These are phyloP conservation scores for Apodemia hepburni DNA, from an alignment of 2,888 invertebrate genomes.

Conservation along the genomic window DNA sequence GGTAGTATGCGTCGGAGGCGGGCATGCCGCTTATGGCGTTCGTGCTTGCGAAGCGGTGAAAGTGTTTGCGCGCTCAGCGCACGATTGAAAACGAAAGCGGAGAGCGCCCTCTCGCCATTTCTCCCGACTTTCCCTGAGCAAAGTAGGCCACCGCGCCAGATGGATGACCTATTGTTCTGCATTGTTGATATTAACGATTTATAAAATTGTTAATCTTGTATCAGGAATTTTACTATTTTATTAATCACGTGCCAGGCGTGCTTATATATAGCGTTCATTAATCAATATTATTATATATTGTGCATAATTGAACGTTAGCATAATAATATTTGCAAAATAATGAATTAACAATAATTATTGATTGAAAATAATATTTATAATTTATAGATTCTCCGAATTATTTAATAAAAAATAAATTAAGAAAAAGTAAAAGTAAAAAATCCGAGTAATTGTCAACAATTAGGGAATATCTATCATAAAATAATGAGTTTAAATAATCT, in stretches of 20 bases:
- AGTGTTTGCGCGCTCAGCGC: constrained; percentile 68
- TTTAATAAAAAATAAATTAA: constrained; percentile 1
- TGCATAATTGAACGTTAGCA: too few relatives aligned
- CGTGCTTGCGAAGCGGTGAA: constrained; percentile 67
- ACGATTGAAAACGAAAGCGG: constrained; percentile 78
- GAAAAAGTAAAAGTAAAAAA: too few relatives aligned
- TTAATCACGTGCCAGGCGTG: background rate
- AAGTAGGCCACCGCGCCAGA: constrained; percentile 73
- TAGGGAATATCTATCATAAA: too few relatives aligned
- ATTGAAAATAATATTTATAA: background rate
- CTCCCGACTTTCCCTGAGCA: constrained; percentile 76
- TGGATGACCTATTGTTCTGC: constrained; percentile 67
- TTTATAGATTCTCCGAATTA: constrained; percentile 12
- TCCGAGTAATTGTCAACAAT: too few relatives aligned
- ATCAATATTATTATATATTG: background rate
- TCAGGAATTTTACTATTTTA: background rate
- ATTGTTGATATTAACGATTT: constrained; percentile 31
- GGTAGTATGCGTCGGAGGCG: constrained; percentile 59
- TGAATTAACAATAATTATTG: too few relatives aligned
- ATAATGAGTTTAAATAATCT: too few relatives aligned
- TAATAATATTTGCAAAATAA: too few relatives aligned
- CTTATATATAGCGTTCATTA: background rate
- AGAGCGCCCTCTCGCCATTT: constrained; percentile 79
- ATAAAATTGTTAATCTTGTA: background rate
- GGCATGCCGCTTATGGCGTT: constrained; percentile 60